A percentile compares a stretch with the other conserved stretches of the same genome.
These are phyloP conservation scores for Diuraphis noxia DNA, from an alignment of 1,140 invertebrate species.

Conservation along the genomic window DNA sequence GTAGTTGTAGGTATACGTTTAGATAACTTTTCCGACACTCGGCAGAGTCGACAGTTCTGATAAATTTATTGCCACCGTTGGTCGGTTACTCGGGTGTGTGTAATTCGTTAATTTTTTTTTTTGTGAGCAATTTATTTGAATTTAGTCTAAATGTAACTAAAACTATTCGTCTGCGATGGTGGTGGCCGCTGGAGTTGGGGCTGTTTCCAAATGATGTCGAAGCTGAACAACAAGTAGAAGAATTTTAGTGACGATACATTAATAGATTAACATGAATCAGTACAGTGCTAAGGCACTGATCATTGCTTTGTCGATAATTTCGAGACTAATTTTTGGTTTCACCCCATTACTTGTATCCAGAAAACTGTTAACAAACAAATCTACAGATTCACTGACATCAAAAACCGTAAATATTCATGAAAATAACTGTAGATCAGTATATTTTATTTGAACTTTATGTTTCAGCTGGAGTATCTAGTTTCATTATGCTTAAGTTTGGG, in stretches of 20 bases:
- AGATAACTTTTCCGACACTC: constrained; percentile 23
- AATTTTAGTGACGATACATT: background rate
- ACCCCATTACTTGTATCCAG: constrained; percentile 41
- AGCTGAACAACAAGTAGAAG: background rate
- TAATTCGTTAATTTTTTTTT: background rate
- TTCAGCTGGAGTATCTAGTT: constrained; percentile 54
- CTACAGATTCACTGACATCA: constrained; percentile 26
- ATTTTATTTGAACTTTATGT: constrained; percentile 27
- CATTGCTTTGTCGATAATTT: constrained; percentile 17
- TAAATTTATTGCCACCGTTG: background rate
- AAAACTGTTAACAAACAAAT: constrained; percentile 25
- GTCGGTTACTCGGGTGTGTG: background rate
- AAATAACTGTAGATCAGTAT: background rate
- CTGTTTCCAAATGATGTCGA: constrained; percentile 19
- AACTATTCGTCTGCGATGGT: constrained; percentile 11
- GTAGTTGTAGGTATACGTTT: background rate
- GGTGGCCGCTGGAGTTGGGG: background rate
- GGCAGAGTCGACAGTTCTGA: constrained; percentile 24
- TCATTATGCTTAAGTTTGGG: constrained; percentile 71
- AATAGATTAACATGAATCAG: constrained; percentile 20
- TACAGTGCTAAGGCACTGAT: constrained; percentile 25
- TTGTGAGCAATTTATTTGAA: background rate
- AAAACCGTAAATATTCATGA: background rate
- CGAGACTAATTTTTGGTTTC: constrained; percentile 44
- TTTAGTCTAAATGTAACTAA: constrained; percentile 27